These are phyloP conservation scores for Thalassophryne amazonica DNA, from an alignment of 2,797 vertebrate genomes.

Conservation along the genomic window DNA sequence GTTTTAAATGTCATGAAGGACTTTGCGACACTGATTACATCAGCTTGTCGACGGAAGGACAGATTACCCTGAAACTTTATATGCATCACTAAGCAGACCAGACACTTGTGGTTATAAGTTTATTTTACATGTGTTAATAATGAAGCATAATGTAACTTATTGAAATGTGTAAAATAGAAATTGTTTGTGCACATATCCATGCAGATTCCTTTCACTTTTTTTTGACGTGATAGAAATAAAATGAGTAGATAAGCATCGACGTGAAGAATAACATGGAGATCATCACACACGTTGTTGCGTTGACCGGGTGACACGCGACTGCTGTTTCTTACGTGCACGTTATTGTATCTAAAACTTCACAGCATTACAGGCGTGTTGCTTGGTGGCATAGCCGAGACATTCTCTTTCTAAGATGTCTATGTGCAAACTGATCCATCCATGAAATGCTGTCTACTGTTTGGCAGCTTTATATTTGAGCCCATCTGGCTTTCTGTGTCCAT, in stretches of 20 bases:
- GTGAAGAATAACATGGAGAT: not conserved
- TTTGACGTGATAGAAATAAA: conserved; percentile 44
- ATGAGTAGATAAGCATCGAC: conserved; percentile 36
- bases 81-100: conserved; percentile 76
- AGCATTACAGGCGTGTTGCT: not conserved
- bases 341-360: not conserved
- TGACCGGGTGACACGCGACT: not conserved
- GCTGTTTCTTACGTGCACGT: not conserved
- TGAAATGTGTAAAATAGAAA: conserved; percentile 64
- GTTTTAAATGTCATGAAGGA: conserved; percentile 23
- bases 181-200: conserved; percentile 48
- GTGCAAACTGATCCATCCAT: conserved; percentile 36
- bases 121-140: conserved; percentile 74
- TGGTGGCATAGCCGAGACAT: conserved; percentile 30
- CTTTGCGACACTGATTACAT: conserved; percentile 21
- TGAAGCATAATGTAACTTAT: conserved; percentile 78
- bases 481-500: conserved; percentile 46
- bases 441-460: conserved; percentile 51
- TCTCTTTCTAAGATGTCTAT: conserved; percentile 38
- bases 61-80: conserved; percentile 52
- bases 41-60: conserved; percentile 40
- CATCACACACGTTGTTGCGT: too few species aligned
- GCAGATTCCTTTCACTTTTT: conserved; percentile 58
- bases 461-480: conserved; percentile 50
- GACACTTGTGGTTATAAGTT: conserved; percentile 82